phyloP scores from a whole-genome alignment of 2,888 invertebrate species.

The Orthosia gothica region DNA sequence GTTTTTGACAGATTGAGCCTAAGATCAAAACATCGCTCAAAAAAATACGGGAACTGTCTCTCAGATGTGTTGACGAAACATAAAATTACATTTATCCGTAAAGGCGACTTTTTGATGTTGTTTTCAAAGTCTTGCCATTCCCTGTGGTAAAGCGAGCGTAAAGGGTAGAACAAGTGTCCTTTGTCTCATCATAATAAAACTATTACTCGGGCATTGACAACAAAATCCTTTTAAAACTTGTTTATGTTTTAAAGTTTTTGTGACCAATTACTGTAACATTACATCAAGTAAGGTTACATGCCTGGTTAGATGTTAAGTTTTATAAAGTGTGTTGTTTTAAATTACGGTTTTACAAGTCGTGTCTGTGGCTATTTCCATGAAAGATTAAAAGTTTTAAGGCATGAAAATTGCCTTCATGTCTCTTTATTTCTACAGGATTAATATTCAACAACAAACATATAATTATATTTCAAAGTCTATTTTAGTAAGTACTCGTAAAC shows the following conservation, averaged over 20 bases:
- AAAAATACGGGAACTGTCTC: too few species aligned
- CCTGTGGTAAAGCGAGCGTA: slow-evolving; percentile 4
- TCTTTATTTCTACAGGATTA: not conserved
- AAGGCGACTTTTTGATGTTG: slow-evolving; percentile 9
- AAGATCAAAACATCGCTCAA: too few species aligned
- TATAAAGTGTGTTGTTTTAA: slow-evolving; percentile 25
- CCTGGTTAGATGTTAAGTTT: not conserved
- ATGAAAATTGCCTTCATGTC: not conserved
- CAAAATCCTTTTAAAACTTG: slow-evolving; percentile 44
- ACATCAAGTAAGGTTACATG: not conserved
- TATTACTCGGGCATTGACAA: slow-evolving; percentile 30
- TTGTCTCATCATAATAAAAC: slow-evolving; percentile 30
- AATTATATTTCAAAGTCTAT: too few species aligned
- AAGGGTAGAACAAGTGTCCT: not conserved
- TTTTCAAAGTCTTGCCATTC: slow-evolving; percentile 3
- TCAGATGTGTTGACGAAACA: too few species aligned
- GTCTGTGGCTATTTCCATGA: not conserved
- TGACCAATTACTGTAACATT: slow-evolving; percentile 22
- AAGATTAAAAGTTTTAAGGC: not conserved
- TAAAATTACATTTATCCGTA: not conserved
- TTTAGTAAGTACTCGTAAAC: too few species aligned
- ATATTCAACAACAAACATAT: too few species aligned
- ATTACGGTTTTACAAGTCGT: not conserved
- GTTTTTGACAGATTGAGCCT: too few species aligned
- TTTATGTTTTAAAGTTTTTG: slow-evolving; percentile 15